Evolutionary conservation across 2,113 vertebrate genomes (phyloP), one percentile per base, ranked within the genome.

Genomic region (Nansenia antarctica): DNA sequence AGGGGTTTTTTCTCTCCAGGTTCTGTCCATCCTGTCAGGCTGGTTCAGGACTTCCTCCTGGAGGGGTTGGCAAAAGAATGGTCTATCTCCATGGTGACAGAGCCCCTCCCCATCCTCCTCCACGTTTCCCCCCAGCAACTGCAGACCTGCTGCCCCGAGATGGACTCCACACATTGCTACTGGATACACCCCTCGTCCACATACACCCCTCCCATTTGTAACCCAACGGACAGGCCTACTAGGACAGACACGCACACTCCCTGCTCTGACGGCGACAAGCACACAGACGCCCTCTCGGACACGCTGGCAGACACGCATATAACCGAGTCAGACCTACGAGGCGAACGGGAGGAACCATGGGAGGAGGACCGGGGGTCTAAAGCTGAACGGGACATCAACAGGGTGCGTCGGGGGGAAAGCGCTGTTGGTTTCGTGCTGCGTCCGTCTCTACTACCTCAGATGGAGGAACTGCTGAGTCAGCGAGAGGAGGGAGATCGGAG

Each of bases 1-100:
- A 90, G 89, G 79, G 80, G 52, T 3, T 89, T 89, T 59, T 83
- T 89, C 63, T 62, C 70, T 57, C 54, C 82, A 8, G 76, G 69
- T 29, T 89, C 87, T 60, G 47, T 79, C 35, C 85, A 89, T 60
- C 87, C 87, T 8, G 80, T 90, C 5, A 88, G 65, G 65, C 29
- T 90, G 67, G 86, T 74, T 12, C 86, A 88, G 30, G 83, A 88
- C 61, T 87, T 78, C 71, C 82, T 99, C 32, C 87, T 92, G 2
- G 70, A 87, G 62, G 90, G 84, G 47, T 72, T 98, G 53, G 55
- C 77, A 14, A 89, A 89, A 52, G 76, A 63, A 5, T 93, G 94
- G 65, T 73, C 84, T 0, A 52, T 97, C 24, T 91, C 89, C 57
- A 83, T 83, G 64, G 39, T 65, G 9, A 89, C 88, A 34, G 77